Percentiles rank a stretch among this genome's conserved stretches.
Evolutionary conservation across 2,888 invertebrate genomes (phyloP).

Genomic region (Orchesella flavescens): DNA sequence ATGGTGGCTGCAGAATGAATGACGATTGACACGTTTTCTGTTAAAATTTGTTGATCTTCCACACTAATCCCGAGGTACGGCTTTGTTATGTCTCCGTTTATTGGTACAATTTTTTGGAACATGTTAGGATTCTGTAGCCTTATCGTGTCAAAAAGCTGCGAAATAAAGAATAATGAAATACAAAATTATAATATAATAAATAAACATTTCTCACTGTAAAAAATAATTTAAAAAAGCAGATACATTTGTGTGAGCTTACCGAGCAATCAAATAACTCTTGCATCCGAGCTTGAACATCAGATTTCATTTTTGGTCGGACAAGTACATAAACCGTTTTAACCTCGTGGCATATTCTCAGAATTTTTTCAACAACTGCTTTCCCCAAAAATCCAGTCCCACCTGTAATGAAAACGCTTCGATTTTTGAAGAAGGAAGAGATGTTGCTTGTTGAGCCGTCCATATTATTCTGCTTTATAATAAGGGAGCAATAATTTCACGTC

Average conservation of each 20-base stretch:
- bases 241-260: too few relatives aligned
- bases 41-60: conserved; percentile 83
- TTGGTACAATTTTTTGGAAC: conserved; percentile 81
- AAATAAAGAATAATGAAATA: too few relatives aligned
- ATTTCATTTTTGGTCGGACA: conserved; percentile 89
- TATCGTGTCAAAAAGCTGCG: conserved; percentile 84
- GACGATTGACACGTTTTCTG: conserved; percentile 86
- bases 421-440: conserved; percentile 55
- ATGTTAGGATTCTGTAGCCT: conserved; percentile 81
- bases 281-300: conserved; percentile 83
- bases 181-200: too few relatives aligned
- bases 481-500: too few relatives aligned
- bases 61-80: conserved; percentile 87
- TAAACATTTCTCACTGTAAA: neutral
- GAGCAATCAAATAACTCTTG: conserved; percentile 87
- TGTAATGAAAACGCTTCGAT: conserved; percentile 84
- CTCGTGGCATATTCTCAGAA: conserved; percentile 88
- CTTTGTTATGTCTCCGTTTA: conserved; percentile 88
- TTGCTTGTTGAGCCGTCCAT: conserved; percentile 51
- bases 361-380: conserved; percentile 93
- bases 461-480: too few relatives aligned
- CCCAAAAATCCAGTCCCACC: conserved; percentile 97
- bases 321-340: conserved; percentile 86
- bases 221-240: too few relatives aligned
- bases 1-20: conserved; percentile 98